Evolutionary conservation across 2,113 vertebrate species (phyloP), one percentile per base, ranked within the genome.

Genomic region (Elephantulus edwardii): DNA sequence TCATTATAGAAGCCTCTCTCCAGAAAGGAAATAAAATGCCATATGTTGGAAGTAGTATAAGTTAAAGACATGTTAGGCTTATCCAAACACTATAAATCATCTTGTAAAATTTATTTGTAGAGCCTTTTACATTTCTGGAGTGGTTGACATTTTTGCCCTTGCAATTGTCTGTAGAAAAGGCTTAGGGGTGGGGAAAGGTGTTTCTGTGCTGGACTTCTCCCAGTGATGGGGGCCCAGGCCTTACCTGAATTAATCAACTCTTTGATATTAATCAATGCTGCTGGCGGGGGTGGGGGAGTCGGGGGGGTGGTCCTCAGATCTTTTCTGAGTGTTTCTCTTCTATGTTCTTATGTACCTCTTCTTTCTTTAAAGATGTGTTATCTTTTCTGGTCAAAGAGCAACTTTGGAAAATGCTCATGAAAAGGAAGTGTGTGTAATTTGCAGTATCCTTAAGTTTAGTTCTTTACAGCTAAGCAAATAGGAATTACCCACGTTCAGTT

Each of bases 261-360:
- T 56, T 56, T 14, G 54, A 19, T 22, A 56, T 22, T 56, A 22
- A 22, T 56, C 22, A 5, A 17, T 56, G 54, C 16, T 22, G 14
- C n/a, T n/a, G n/a, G n/a, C 22, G 54, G 24, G 56, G 56, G 20
- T 20, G 22, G 56, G 56, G 56, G 56, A 24, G 56, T 20, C 22
- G 9, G 10, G 8, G 20, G 35, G 10, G 8, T 10, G 35, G 35
- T 91, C 20, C 33, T 76, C 91, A 33, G 10, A 83, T 60, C 83
- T 52, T 89, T 75, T 88, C 70, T 89, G 24, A 88, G 74, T 74
- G 6, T 74, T 81, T 91, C 33, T 91, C 62, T 92, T 81, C 35
- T 86, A 38, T 33, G 7, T 83, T 82, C 14, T 90, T 9, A 46
- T 81, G 11, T 93, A n/a, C n/a, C 17, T 8, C 9, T 24, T 30